These are phyloP conservation scores for Drosophila dunni DNA, from an alignment of 1,140 invertebrate species.

Conservation along the genomic window DNA sequence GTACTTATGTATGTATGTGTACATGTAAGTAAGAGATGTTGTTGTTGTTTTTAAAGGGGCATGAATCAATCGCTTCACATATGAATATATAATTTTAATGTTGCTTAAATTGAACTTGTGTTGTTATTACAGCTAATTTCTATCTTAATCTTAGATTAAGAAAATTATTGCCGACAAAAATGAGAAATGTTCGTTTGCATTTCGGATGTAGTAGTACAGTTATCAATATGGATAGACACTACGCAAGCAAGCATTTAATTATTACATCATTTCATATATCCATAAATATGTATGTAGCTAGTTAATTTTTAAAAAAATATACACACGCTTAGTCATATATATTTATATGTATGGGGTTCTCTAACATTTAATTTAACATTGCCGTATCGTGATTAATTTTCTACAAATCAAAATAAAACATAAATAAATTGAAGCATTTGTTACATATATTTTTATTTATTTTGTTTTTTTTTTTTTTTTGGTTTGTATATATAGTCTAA, in stretches of 20 bases:
- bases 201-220: not conserved
- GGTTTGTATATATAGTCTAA: slow-evolving; percentile 56
- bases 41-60: slow-evolving; percentile 5
- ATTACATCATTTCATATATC: slow-evolving; percentile 8
- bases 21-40: slow-evolving; percentile 10
- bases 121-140: slow-evolving; percentile 10
- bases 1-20: slow-evolving; percentile 16
- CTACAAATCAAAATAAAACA: slow-evolving; percentile 11
- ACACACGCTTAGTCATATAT: slow-evolving; percentile 13
- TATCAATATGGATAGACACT: slow-evolving; percentile 16
- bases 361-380: slow-evolving; percentile 51
- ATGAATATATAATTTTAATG: slow-evolving; percentile 9
- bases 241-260: slow-evolving; percentile 41
- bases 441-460: not conserved
- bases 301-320: slow-evolving; percentile 28
- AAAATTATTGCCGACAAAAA: slow-evolving; percentile 25
- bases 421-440: slow-evolving; percentile 25
- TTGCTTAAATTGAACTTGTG: slow-evolving; percentile 23
- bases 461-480: not conserved
- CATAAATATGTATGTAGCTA: slow-evolving; percentile 8
- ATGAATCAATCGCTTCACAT: slow-evolving; percentile 6
- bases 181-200: slow-evolving; percentile 15
- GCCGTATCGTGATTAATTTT: slow-evolving; percentile 8
- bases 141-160: slow-evolving; percentile 25
- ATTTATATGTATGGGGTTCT: slow-evolving; percentile 9